These are phyloP conservation scores for Pantherophis alleghaniensis DNA, from an alignment of 2,797 vertebrate genomes.

Conservation along the genomic window DNA sequence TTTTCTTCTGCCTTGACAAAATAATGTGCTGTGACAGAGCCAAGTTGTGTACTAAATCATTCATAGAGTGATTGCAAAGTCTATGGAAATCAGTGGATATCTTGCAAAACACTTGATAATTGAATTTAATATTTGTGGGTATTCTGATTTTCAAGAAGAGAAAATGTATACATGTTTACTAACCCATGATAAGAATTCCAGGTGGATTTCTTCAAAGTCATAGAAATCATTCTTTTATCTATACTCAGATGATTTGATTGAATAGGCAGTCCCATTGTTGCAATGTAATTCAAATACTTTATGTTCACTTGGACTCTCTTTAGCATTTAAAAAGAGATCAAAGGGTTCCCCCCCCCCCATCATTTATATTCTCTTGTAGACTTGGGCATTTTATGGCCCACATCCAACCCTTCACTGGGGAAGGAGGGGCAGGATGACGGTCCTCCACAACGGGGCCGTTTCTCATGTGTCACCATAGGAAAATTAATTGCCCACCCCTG, in stretches of 20 bases:
- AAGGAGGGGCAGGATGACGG: not conserved
- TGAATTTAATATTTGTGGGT: not conserved
- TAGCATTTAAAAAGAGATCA: not conserved
- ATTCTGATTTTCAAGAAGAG: not conserved
- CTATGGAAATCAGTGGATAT: not conserved
- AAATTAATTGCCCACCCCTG: not conserved
- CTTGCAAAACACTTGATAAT: not conserved
- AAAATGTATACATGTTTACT: not conserved
- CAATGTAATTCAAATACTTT: not conserved
- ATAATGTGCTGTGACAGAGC: not conserved
- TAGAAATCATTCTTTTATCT: not conserved
- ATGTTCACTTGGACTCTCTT: not conserved
- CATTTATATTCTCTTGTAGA: not conserved
- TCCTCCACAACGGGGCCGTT: not conserved
- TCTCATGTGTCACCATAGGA: not conserved
- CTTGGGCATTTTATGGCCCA: not conserved
- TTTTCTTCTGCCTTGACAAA: not conserved
- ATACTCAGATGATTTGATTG: not conserved
- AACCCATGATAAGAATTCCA: not conserved
- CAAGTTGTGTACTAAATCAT: not conserved
- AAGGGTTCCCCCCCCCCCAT: not conserved
- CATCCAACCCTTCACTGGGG: not conserved
- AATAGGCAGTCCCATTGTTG: not conserved
- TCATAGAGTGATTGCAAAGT: not conserved
- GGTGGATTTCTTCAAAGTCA: not conserved